Conservation (phyloP, 2,888 invertebrate species). For the Drosophila hawaiiensis region DNA sequence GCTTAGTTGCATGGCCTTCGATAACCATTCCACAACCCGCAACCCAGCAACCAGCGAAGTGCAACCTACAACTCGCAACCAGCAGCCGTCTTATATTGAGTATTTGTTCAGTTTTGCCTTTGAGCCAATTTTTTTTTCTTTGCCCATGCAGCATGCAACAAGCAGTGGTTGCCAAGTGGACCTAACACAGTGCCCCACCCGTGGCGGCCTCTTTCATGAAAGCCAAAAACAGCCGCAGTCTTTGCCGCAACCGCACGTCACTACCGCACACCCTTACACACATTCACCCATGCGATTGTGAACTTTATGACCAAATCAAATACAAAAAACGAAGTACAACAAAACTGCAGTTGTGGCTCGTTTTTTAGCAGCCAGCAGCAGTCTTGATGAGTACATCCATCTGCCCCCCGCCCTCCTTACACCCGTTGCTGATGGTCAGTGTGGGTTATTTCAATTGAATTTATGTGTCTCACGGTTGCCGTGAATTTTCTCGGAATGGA, state of each 20-base stretch:
- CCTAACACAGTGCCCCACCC: background rate
- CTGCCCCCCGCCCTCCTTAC: background rate
- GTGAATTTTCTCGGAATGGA: constrained; percentile 54
- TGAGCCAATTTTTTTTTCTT: background rate
- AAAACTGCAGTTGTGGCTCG: constrained; percentile 49
- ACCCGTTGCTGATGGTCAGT: constrained; percentile 21
- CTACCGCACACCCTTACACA: constrained; percentile 42
- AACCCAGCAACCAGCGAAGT: background rate
- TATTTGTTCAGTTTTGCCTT: constrained; percentile 29
- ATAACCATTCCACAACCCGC: background rate
- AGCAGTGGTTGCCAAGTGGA: constrained; percentile 39
- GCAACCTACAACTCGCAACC: constrained; percentile 2
- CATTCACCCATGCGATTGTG: constrained; percentile 12
- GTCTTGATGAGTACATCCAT: constrained; percentile 3
- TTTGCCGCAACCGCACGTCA: constrained; percentile 66
- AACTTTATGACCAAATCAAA: constrained; percentile 57
- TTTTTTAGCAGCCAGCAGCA: constrained; percentile 57
- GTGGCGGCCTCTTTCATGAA: constrained; percentile 2
- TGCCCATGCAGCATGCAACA: constrained; percentile 26
- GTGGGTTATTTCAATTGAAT: constrained; percentile 68
- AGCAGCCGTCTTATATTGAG: background rate
- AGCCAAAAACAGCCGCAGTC: constrained; percentile 47
- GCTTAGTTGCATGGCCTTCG: constrained; percentile 24
- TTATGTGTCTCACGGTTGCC: constrained; percentile 61
- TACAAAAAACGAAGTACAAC: constrained; percentile 46